phyloP scores from a whole-genome alignment of 2,888 invertebrate genomes.

The Patella ulyssiponensis region DNA sequence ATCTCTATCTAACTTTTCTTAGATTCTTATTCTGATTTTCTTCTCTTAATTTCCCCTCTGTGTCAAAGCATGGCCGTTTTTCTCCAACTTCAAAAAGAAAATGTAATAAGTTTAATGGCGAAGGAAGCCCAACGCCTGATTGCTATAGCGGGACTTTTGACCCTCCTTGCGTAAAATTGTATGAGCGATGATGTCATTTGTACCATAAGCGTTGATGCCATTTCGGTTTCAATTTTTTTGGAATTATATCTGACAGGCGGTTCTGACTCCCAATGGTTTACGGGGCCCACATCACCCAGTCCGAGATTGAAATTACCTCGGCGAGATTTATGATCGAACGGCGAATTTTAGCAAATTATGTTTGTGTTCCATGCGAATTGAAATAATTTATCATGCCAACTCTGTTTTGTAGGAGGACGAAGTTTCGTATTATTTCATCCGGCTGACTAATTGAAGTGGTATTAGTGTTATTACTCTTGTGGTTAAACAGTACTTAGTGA shows the following conservation, averaged over 20 bases:
- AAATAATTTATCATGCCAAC: conserved; percentile 8
- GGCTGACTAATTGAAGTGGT: too few species aligned
- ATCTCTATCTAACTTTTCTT: neutral
- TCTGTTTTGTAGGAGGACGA: too few species aligned
- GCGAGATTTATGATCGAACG: neutral
- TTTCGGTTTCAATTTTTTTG: conserved; percentile 9
- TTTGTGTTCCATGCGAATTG: neutral
- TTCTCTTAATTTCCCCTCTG: conserved; percentile 1
- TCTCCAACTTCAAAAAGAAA: neutral
- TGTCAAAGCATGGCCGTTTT: neutral
- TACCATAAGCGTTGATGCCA: conserved; percentile 3
- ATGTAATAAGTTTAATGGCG: conserved; percentile 12
- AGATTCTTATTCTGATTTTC: conserved; percentile 12
- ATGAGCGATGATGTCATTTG: conserved; percentile 7
- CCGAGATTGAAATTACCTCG: conserved; percentile 1
- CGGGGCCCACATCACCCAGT: neutral
- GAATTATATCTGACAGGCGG: conserved; percentile 9
- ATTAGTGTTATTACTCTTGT: too few species aligned
- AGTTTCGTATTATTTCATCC: too few species aligned
- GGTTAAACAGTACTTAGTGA: too few species aligned
- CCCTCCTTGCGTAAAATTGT: conserved; percentile 6
- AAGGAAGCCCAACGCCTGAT: conserved; percentile 7
- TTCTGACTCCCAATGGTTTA: neutral
- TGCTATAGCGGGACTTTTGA: neutral
- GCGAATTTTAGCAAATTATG: conserved; percentile 9